These are phyloP conservation scores for Nebria brevicollis DNA, from an alignment of 2,888 invertebrate genomes.

Conservation along the genomic window DNA sequence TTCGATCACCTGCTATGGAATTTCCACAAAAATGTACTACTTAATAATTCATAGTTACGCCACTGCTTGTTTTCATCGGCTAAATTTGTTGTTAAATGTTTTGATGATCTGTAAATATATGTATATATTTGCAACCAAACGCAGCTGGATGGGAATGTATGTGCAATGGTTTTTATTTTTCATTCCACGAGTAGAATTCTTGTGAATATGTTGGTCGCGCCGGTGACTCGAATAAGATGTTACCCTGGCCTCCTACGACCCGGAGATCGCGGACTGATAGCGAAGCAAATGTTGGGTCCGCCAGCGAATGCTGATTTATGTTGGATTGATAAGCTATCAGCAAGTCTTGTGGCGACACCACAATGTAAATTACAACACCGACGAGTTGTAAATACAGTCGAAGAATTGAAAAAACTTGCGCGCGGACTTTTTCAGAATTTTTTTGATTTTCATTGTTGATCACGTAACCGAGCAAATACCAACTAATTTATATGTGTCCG, in stretches of 20 bases:
- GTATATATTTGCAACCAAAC: too few species aligned
- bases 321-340: slow-evolving; percentile 61
- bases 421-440: slow-evolving; percentile 31
- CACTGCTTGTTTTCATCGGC: too few species aligned
- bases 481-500: slow-evolving; percentile 41
- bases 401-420: slow-evolving; percentile 51
- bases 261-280: slow-evolving; percentile 55
- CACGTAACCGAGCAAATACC: slow-evolving; percentile 31
- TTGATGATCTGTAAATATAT: too few species aligned
- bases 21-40: slow-evolving; percentile 24
- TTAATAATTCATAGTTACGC: not conserved
- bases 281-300: slow-evolving; percentile 36
- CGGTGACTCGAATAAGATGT: slow-evolving; percentile 56
- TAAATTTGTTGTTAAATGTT: too few species aligned
- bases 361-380: slow-evolving; percentile 63
- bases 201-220: not conserved
- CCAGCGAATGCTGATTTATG: slow-evolving; percentile 59
- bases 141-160: not conserved
- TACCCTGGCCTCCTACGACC: slow-evolving; percentile 56
- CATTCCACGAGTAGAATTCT: not conserved
- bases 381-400: slow-evolving; percentile 61
- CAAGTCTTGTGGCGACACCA: slow-evolving; percentile 55
- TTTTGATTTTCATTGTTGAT: slow-evolving; percentile 21
- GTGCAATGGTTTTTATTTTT: not conserved
- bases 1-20: too few species aligned